Conservation (phyloP, 2,888 invertebrate genomes). For the Heteromyza rotundicornis region DNA sequence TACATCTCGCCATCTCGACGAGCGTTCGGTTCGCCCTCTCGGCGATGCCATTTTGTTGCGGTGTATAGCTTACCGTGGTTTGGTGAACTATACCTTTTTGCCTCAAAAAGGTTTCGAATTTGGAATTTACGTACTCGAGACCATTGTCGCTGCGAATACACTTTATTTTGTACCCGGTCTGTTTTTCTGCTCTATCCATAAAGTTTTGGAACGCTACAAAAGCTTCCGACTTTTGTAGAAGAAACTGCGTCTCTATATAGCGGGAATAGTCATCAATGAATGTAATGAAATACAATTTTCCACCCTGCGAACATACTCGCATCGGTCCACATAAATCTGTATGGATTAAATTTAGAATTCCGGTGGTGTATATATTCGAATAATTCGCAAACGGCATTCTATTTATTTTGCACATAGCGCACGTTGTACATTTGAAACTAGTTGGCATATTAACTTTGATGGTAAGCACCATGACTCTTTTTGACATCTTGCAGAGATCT, state of each 20-base stretch:
- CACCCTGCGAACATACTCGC: conserved; percentile 15
- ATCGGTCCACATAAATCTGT: conserved; percentile 25
- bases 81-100: conserved; percentile 30
- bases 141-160: conserved; percentile 18
- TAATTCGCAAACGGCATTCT: conserved; percentile 12
- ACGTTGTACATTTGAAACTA: not conserved
- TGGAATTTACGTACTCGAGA: conserved; percentile 6
- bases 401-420: conserved; percentile 16
- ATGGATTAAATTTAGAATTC: conserved; percentile 19
- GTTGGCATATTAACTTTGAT: conserved; percentile 10
- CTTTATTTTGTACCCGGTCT: conserved; percentile 9
- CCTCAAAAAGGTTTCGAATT: conserved; percentile 28
- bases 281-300: conserved; percentile 21
- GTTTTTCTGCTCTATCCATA: not conserved
- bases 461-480: conserved; percentile 19
- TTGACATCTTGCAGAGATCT: conserved; percentile 21
- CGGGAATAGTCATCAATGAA: conserved; percentile 22
- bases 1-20: conserved; percentile 33
- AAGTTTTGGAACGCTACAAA: conserved; percentile 20
- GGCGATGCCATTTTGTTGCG: conserved; percentile 35
- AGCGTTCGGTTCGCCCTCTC: conserved; percentile 34
- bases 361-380: conserved; percentile 5
- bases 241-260: conserved; percentile 17
- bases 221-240: conserved; percentile 26
- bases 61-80: conserved; percentile 29